phyloP scores from a whole-genome alignment of 1,140 invertebrate species.

The Drosophila nasuta region DNA sequence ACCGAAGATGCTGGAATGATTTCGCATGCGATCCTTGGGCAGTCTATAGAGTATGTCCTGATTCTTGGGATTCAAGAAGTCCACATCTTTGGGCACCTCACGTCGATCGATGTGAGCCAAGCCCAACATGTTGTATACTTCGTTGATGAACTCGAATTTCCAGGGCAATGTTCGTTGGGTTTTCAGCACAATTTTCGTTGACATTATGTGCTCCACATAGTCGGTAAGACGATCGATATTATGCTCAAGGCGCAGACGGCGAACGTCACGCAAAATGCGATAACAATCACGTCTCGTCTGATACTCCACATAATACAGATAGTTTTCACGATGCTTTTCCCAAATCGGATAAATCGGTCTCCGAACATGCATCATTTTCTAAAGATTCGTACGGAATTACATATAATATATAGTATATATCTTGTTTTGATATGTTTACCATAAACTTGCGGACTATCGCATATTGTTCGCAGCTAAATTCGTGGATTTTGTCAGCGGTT shows the following conservation, averaged over 20 bases:
- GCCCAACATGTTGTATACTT: conserved; percentile 72
- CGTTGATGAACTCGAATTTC: conserved; percentile 77
- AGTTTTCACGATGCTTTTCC: conserved; percentile 33
- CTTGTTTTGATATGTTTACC: conserved; percentile 21
- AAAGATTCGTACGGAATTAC: no score
- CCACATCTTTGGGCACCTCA: conserved; percentile 43
- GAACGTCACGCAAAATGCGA: conserved; percentile 56
- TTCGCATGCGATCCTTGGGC: conserved; percentile 32
- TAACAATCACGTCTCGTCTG: conserved; percentile 70
- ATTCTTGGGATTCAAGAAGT: conserved; percentile 38
- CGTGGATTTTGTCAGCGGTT: conserved; percentile 33
- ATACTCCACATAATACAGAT: conserved; percentile 55
- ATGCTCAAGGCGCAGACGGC: conserved; percentile 4
- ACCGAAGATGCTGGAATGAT: not conserved
- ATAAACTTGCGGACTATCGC: conserved; percentile 49
- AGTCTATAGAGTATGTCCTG: conserved; percentile 40
- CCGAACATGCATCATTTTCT: conserved; percentile 77
- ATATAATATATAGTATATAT: no score
- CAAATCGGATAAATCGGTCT: conserved; percentile 60
- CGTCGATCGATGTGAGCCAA: conserved; percentile 61
- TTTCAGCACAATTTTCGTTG: conserved; percentile 54
- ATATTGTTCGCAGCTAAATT: conserved; percentile 43
- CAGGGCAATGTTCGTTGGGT: conserved; percentile 73
- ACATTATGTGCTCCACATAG: conserved; percentile 71
- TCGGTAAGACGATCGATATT: conserved; percentile 48